Base-by-base conservation (phyloP, 1,140 invertebrate species). In the Monochamus saltuarius region DNA sequence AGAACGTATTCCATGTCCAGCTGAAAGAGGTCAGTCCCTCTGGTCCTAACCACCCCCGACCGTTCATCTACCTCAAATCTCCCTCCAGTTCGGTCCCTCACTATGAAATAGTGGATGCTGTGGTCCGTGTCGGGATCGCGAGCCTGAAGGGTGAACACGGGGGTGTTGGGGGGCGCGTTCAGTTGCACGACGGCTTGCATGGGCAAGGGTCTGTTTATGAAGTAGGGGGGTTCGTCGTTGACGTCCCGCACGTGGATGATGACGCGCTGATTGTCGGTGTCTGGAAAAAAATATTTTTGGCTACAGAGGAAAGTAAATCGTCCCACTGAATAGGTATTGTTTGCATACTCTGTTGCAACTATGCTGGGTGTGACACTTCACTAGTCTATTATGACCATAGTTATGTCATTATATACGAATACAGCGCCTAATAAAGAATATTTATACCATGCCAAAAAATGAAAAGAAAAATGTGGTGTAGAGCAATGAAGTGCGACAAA, bases 111-210 rank as follows among this genome's bases (percentile, higher is more conserved):
- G 73, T 96, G 94, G 64, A 97, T 95, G 75, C 95, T 96, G 73
- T 93, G 91, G 79, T 96, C 93, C 0, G 92, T 94, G 74, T 96
- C 94, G 0, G 93, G 94, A 78, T 96, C 94, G 62, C 94, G 81
- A n/a, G 94, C 94, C 78, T 97, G 94, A 4, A 97, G 83, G 2
- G 94, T 96, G 74, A 96, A 97, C 0, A 97, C 93, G n/a, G 93
- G 92, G 0, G 94, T 96, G 75, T 96, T 95, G 19, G 92, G 91
- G 4, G 91, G 91, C 11, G 94, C 94, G 72, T 97, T 97, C 13
- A 96, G 82, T 73, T 96, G 93, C 0, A 97, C 94, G 51, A 96
- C 93, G 4, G 94, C 92, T 78, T 96, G 91, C 93, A 97, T 96
- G n/a, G 94, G 94, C 59, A 95, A 79, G 0, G 94, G 94, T 2